Base-by-base conservation (phyloP, 37 sponge, comb jelly and placozoan species). In the Spongilla lacustris region DNA sequence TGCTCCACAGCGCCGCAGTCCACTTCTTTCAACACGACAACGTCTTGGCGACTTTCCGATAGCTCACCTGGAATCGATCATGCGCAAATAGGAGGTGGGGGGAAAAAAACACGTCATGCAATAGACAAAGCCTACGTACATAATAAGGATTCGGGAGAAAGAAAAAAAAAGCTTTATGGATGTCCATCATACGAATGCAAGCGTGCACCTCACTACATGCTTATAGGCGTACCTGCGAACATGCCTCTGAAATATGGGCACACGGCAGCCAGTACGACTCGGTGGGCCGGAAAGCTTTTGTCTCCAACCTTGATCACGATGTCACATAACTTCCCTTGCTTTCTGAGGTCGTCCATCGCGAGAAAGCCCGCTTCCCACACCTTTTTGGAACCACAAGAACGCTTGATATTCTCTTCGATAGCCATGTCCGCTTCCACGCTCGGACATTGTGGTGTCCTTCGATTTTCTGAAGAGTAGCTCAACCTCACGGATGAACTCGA, bases 151-250 rank as follows among this genome's bases (percentile, higher is more conserved):
- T n/a, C n/a, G n/a, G 36, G 68, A 81, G 26, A 81, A 21, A n/a
- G 88, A 81, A 14, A 87, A 80, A 22, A 46, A 90, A 33, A 11
- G 73, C 77, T 70, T 78, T 85, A 71, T 90, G 91, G 11, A 82
- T n/a, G n/a, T n/a, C n/a, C n/a, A n/a, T n/a, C n/a, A n/a, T n/a
- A n/a, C n/a, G n/a, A n/a, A n/a, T n/a, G n/a, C n/a, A n/a, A 75
- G 38, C 80, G 81, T 73, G 81, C 80, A 25, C n/a, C n/a, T n/a
- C n/a, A n/a, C n/a, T n/a, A n/a, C n/a, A n/a, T n/a, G n/a, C n/a
- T n/a, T n/a, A n/a, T n/a, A n/a, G n/a, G n/a, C n/a, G n/a, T n/a
- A 89, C 98, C 89, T 68, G 95, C 95, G 69, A 97, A 95, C 98
- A 97, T 97, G 73, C 92, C 95, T 36, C 76, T 85, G 75, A 97